Conservation (phyloP, 2,888 invertebrate genomes). For the Phengaris alcon region DNA sequence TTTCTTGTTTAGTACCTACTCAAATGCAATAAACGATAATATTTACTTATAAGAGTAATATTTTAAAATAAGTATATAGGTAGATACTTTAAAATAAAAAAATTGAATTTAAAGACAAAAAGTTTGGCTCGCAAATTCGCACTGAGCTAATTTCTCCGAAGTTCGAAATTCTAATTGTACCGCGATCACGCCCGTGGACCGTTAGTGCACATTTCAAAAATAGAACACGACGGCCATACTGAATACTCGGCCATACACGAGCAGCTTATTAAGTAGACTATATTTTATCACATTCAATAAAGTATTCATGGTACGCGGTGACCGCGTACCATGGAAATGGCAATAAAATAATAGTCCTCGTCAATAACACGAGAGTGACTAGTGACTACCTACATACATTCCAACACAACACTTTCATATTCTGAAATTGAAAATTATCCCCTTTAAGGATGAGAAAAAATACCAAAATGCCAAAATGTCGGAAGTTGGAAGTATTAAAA, state of each 20-base stretch:
- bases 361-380: constrained; percentile 36
- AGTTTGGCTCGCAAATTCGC: constrained; percentile 26
- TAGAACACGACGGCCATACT: constrained; percentile 76
- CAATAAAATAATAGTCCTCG: constrained; percentile 46
- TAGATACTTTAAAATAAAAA: not conserved
- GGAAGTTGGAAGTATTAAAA: too few species aligned
- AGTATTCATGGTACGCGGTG: constrained; percentile 59
- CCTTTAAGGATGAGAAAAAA: too few species aligned
- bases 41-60: too few species aligned
- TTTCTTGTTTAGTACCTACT: too few species aligned
- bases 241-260: constrained; percentile 67
- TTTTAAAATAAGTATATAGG: not conserved
- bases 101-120: not conserved
- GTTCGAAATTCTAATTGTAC: constrained; percentile 71
- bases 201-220: constrained; percentile 78
- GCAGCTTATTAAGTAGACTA: constrained; percentile 71
- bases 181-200: constrained; percentile 72
- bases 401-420: constrained; percentile 13
- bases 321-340: constrained; percentile 53
- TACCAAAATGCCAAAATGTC: too few species aligned
- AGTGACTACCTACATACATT: constrained; percentile 32
- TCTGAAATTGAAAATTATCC: too few species aligned
- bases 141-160: constrained; percentile 72
- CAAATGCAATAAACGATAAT: too few species aligned
- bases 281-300: constrained; percentile 70